Evolutionary conservation across 2,797 vertebrate species (phyloP), one percentile per base, ranked within the genome.

Genomic region (Uromys caudimaculatus): DNA sequence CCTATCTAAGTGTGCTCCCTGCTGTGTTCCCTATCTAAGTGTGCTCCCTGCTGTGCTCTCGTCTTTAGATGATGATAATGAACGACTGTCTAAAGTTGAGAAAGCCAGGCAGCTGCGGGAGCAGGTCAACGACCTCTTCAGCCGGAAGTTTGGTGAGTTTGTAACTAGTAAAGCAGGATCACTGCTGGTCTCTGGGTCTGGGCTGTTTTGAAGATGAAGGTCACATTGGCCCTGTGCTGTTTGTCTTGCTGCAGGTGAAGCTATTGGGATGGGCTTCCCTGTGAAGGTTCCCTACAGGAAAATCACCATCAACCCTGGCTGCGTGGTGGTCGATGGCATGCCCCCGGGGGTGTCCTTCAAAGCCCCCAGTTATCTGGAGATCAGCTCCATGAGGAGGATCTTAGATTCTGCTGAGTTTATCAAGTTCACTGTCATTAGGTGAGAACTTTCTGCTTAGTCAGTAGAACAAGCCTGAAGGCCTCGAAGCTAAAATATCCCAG

Each of bases 251-350:
- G 17, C 71, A 99, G 99, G 99, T 75, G 99, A 99, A 97, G 99
- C 99, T 38, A 98, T 98, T 56, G 99, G 99, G 10, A 98, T 99
- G 99, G 98, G 96, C 88, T 99, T 98, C 62, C 99, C 98, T 0
- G 98, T 99, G 94, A 99, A 98, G 94, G 98, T 99, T 24, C 99
- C 99, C 0, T 99, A 99, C 95, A 98, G 99, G 93, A 99, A 99
- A 95, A 99, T 99, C 95, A 99, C 98, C 0, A 96, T 98, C 90
- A 98, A 99, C 96, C 99, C 99, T 16, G 99, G 99, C 96, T 99
- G 98, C 1, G 98, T 99, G 86, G 98, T 98, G 92, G 99, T 99
- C 4, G 98, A 99, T 12, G 99, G 99, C 83, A 97, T 99, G 98
- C 99, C 99, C 54, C 98, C 98, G 0, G 99, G 99, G 0, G 98